Conservation (phyloP, 2,888 invertebrate species). For the Sinotaia quadrata region DNA sequence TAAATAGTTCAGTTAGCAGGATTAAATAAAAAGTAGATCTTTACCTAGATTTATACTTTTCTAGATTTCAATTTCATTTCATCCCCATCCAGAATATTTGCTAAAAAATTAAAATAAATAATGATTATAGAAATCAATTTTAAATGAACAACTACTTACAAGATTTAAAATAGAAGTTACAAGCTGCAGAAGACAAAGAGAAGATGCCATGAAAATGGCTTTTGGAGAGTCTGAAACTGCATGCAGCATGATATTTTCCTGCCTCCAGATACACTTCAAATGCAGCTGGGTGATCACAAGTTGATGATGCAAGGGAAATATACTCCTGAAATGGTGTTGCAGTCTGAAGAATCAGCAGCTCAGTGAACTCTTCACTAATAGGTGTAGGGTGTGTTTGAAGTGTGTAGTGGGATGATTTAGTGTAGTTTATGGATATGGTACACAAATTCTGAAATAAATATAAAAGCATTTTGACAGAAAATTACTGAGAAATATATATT, state of each 20-base stretch:
- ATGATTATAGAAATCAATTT: too few relatives aligned
- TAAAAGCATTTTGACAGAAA: not conserved
- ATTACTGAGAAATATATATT: not conserved
- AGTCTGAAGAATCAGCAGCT: conserved; percentile 17
- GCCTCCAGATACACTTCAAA: not conserved
- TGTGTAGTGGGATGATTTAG: not conserved
- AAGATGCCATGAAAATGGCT: not conserved
- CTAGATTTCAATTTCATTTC: too few relatives aligned
- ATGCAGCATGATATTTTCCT: conserved; percentile 12
- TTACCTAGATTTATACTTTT: too few relatives aligned
- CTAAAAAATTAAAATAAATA: too few relatives aligned
- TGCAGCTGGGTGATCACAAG: conserved; percentile 19
- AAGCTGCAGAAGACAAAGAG: not conserved
- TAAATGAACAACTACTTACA: conserved; percentile 16
- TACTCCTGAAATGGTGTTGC: conserved; percentile 21
- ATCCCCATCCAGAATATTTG: too few relatives aligned
- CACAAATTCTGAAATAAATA: not conserved
- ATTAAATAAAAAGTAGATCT: too few relatives aligned
- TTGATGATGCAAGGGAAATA: conserved; percentile 7
- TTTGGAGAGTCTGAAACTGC: conserved; percentile 9
- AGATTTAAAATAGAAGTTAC: conserved; percentile 5
- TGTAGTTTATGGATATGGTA: not conserved
- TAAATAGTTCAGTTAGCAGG: too few relatives aligned
- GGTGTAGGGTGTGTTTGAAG: conserved; percentile 3
- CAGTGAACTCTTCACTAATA: conserved; percentile 14